phyloP scores from a whole-genome alignment of 2,888 invertebrate genomes.

The Chouioia cunea region DNA sequence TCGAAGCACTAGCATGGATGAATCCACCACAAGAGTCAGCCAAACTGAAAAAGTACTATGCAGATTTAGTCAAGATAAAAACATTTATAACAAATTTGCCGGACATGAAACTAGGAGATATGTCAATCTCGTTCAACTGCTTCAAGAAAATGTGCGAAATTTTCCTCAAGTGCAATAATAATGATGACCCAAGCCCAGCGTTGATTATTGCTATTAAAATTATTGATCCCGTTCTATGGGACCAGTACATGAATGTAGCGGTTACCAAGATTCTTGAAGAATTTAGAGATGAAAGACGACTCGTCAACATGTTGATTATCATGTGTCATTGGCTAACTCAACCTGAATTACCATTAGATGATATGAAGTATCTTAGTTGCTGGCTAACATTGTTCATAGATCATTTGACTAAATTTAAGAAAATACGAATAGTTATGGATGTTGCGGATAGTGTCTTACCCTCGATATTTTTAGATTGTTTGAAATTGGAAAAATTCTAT shows the following conservation, averaged over 20 bases:
- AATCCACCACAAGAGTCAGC: conserved; percentile 49
- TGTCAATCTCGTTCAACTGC: conserved; percentile 69
- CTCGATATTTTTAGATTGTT: conserved; percentile 69
- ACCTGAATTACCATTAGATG: conserved; percentile 69
- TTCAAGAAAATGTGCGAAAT: conserved; percentile 74
- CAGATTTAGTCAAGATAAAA: conserved; percentile 52
- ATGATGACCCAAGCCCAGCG: conserved; percentile 72
- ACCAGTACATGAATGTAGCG: conserved; percentile 18
- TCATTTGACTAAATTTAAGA: conserved; percentile 72
- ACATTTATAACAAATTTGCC: conserved; percentile 52
- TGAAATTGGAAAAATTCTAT: conserved; percentile 26
- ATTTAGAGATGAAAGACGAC: conserved; percentile 57
- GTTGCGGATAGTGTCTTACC: conserved; percentile 75
- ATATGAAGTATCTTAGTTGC: conserved; percentile 74
- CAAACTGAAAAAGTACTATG: conserved; percentile 51
- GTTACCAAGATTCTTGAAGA: conserved; percentile 14
- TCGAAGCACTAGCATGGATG: conserved; percentile 55
- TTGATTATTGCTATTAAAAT: conserved; percentile 75
- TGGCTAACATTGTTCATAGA: conserved; percentile 79
- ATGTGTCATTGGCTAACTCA: conserved; percentile 78
- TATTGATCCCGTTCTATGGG: conserved; percentile 60
- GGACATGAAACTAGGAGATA: conserved; percentile 63
- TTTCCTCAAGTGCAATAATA: conserved; percentile 73
- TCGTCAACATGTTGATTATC: conserved; percentile 72
- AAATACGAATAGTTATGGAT: conserved; percentile 72